Base-by-base conservation (phyloP, 1,140 invertebrate genomes). In the Drosophila arawakana region DNA sequence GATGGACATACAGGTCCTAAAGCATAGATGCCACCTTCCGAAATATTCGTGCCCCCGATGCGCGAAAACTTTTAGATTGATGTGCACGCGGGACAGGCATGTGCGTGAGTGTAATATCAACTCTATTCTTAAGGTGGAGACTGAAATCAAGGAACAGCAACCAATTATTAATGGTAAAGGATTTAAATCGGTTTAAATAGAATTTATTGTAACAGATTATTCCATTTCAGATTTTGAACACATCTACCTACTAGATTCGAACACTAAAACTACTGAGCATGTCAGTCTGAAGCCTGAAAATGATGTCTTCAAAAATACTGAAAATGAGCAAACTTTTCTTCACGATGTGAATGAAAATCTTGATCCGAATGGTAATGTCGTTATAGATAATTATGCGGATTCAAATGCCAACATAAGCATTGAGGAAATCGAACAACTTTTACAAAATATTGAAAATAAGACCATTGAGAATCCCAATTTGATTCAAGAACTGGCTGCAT, bases 401-500 rank as follows among this genome's bases (percentile, higher is more conserved):
- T 13, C 47, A 2, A 35, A 4, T n/a, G 68, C 58, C n/a, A 57
- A 71, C 18, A 11, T 37, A 7, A 13, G 46, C 2, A 6, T 81
- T 2, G 50, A 80, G 1, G 78, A 81, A 9, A 44, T 81, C n/a
- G 30, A 73, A 13, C 58, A 65, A 15, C 54, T 81, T 7, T 6
- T 80, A 1, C 9, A 13, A 0, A 43, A 46, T 21, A 73, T 81
- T 30, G 72, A 80, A 41, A 59, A 63, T 21, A 69, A 74, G 6
- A 61, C 58, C 1, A 9, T 75, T 7, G 2, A 57, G 2, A 50
- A 80, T 15, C 44, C 61, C 3, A 10, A 15, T 4, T 39, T 79
- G 7, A 50, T 71, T 6, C 18, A 55, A 7, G 71, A 75, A 34
- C 37, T 80, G 21, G 25, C 50, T 3, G 18, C 6, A 2, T 9